A percentile compares a stretch with the other conserved stretches of the same genome.
Conservation (phyloP, 2,888 invertebrate genomes). For the Encarsia formosa region DNA sequence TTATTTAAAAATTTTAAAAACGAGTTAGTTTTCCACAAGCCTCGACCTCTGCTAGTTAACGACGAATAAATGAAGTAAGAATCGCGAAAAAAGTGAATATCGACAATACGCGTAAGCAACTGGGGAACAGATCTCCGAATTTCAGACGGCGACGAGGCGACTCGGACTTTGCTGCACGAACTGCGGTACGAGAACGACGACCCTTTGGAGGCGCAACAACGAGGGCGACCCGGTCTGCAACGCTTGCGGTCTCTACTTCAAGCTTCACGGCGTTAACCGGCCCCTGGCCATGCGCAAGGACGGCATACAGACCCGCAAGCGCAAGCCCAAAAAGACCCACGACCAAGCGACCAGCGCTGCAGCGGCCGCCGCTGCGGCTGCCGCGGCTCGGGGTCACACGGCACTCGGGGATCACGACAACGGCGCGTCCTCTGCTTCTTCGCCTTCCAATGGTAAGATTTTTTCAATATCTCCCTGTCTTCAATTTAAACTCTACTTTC, state of each 20-base stretch:
- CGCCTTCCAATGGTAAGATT: constrained; percentile 42
- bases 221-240: constrained; percentile 99
- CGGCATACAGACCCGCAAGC: constrained; percentile 92
- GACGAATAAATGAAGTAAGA: no score
- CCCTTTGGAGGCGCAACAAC: constrained; percentile 95
- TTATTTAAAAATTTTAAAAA: no score
- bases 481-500: not conserved
- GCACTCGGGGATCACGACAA: constrained; percentile 32
- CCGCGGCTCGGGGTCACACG: no score
- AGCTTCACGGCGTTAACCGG: constrained; percentile 88
- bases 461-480: not conserved
- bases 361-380: no score
- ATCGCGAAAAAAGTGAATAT: no score
- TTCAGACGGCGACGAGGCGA: constrained; percentile 79
- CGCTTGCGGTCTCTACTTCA: constrained; percentile 95
- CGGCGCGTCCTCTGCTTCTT: constrained; percentile 41
- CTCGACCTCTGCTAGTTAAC: no score
- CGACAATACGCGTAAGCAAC: constrained; percentile 43
- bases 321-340: constrained; percentile 82
- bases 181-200: constrained; percentile 95
- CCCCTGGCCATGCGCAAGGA: constrained; percentile 95
- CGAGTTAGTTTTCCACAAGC: no score
- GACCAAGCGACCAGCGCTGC: constrained; percentile 46
- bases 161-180: constrained; percentile 92
- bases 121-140: constrained; percentile 51